A percentile compares a stretch with the other conserved stretches of the same genome.
Conservation (phyloP, 2,797 vertebrate species). For the Naso thynnoides region DNA sequence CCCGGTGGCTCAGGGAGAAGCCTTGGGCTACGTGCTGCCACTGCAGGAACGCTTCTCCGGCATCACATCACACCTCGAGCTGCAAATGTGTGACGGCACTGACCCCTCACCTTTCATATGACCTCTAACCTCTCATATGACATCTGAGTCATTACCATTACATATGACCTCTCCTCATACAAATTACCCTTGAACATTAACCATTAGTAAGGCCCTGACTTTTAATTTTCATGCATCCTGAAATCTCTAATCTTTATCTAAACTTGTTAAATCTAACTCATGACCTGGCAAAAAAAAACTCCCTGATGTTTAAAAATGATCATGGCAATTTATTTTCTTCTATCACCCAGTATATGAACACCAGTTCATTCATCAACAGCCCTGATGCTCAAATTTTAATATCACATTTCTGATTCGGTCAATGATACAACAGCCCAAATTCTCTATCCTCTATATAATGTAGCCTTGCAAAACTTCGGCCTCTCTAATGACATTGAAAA, state of each 20-base stretch:
- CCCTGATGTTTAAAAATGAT: background rate
- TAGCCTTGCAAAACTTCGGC: background rate
- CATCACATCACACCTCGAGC: conserved; percentile 86
- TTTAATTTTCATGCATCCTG: background rate
- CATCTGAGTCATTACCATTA: background rate
- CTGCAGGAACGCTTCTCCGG: conserved; percentile 86
- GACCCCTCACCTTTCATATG: conserved; percentile 78
- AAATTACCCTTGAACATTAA: background rate
- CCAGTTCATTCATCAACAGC: background rate
- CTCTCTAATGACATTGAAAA: background rate
- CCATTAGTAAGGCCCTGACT: background rate
- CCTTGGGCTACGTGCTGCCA: conserved; percentile 82
- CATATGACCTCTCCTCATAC: background rate
- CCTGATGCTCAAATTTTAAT: too few species aligned
- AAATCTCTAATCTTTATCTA: background rate
- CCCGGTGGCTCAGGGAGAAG: conserved; percentile 78
- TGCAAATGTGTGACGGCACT: conserved; percentile 86
- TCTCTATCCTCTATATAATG: background rate
- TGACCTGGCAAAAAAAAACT: background rate
- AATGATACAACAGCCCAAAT: background rate
- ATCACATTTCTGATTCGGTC: background rate
- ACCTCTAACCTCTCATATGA: background rate
- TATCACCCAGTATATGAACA: background rate
- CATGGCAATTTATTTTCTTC: background rate
- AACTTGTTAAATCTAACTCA: background rate